Percentiles rank a stretch among this genome's conserved stretches.
phyloP scores from a whole-genome alignment of 2,888 invertebrate species.

The Ophonus ardosiacus region DNA sequence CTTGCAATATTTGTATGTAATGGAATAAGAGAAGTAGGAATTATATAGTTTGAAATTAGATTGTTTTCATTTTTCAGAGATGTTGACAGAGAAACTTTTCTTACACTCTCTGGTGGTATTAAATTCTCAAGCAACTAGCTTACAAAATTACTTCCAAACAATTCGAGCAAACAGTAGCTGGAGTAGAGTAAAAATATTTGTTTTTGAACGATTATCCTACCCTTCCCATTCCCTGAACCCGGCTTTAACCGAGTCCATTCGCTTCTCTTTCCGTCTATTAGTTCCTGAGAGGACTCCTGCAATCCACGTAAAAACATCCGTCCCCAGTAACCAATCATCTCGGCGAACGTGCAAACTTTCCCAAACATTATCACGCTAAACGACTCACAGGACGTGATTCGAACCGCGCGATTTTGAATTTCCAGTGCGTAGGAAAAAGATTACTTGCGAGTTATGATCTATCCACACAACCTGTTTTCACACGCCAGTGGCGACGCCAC shows the following conservation, averaged over 20 bases:
- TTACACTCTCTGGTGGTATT: not conserved
- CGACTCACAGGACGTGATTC: slow-evolving; percentile 60
- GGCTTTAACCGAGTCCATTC: slow-evolving; percentile 21
- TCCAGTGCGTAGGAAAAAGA: slow-evolving; percentile 62
- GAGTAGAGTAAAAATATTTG: not conserved
- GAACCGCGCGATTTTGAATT: slow-evolving; percentile 58
- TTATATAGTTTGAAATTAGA: not conserved
- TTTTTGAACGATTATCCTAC: not conserved
- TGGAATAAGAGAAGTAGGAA: not conserved
- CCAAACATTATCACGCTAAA: slow-evolving; percentile 61
- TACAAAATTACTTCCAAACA: not conserved
- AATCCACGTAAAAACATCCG: slow-evolving; percentile 54
- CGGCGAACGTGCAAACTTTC: slow-evolving; percentile 59
- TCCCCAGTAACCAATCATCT: slow-evolving; percentile 62
- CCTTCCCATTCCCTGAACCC: not conserved
- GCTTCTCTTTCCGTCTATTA: slow-evolving; percentile 16
- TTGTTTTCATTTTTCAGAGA: not conserved
- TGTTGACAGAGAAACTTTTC: not conserved
- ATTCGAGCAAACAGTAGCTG: not conserved
- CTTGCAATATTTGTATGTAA: too few species aligned
- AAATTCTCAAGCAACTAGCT: not conserved
- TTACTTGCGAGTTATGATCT: slow-evolving; percentile 60
- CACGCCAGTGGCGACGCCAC: slow-evolving; percentile 17
- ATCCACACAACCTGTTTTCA: slow-evolving; percentile 59
- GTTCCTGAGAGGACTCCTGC: not conserved